A percentile compares a stretch with the other conserved stretches of the same genome.
Conservation (phyloP, 2,888 invertebrate genomes). For the Nezara viridula region DNA sequence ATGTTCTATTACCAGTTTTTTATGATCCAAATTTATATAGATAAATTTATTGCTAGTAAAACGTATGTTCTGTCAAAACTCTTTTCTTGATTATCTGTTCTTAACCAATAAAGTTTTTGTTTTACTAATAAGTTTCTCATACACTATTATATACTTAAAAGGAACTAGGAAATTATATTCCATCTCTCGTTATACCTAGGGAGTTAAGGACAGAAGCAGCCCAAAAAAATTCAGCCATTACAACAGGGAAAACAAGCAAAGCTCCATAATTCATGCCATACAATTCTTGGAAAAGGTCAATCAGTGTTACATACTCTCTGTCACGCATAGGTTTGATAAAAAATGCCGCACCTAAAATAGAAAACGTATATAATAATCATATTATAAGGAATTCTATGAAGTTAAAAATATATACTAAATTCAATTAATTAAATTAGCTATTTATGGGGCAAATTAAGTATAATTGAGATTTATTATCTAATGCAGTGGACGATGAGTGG, state of each 20-base stretch:
- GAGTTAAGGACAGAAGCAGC: constrained; percentile 78
- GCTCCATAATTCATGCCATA: constrained; percentile 80
- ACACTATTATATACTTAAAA: too few species aligned
- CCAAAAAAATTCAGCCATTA: constrained; percentile 80
- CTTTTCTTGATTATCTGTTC: too few species aligned
- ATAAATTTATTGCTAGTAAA: too few species aligned
- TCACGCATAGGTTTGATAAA: constrained; percentile 80
- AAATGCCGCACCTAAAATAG: constrained; percentile 74
- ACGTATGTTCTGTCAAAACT: too few species aligned
- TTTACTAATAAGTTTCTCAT: too few species aligned
- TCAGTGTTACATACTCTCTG: constrained; percentile 79
- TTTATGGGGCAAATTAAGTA: neutral
- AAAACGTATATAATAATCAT: neutral
- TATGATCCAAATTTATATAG: too few species aligned
- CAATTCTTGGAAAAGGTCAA: constrained; percentile 79
- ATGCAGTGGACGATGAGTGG: neutral
- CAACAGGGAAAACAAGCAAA: constrained; percentile 77
- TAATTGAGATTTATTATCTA: neutral
- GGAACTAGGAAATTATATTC: too few species aligned
- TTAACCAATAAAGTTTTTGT: too few species aligned
- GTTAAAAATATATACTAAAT: neutral
- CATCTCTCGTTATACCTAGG: constrained; percentile 73
- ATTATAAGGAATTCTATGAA: neutral
- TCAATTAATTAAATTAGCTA: neutral
- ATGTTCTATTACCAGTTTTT: too few species aligned